Evolutionary conservation across 37 sponge, comb jelly and placozoan genomes (phyloP).

Genomic region (Cladorhizidae sp.): DNA sequence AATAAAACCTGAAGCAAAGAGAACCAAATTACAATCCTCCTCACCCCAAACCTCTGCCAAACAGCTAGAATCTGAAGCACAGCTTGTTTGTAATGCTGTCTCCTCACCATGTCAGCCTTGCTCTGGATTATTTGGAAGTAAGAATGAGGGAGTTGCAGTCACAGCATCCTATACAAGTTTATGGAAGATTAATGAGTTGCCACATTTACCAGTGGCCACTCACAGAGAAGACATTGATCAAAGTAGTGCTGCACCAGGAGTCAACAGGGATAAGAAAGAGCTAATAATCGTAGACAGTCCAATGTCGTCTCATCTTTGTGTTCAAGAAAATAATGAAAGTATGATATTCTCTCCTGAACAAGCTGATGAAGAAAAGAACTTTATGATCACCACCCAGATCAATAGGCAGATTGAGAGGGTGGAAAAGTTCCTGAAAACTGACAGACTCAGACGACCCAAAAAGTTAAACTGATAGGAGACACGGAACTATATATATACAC

Average conservation of each 20-base stretch:
- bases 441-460: constrained; percentile 51
- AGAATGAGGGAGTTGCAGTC: neutral
- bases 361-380: neutral
- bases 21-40: too few relatives aligned
- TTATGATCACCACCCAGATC: constrained; percentile 35
- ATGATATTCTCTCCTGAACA: constrained; percentile 29
- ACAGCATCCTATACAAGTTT: neutral
- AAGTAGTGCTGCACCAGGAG: neutral
- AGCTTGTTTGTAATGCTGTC: neutral
- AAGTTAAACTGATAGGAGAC: too few relatives aligned
- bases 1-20: too few relatives aligned
- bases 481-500: too few relatives aligned
- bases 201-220: too few relatives aligned
- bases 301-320: neutral
- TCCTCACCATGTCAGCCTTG: neutral
- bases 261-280: neutral
- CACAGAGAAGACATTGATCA: too few relatives aligned
- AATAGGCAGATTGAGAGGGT: constrained; percentile 57
- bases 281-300: neutral
- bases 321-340: neutral
- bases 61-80: too few relatives aligned
- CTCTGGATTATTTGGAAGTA: neutral
- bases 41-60: too few relatives aligned
- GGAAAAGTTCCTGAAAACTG: constrained; percentile 52
- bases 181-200: too few relatives aligned